Evolutionary conservation across 2,888 invertebrate species (phyloP).

Genomic region (Digitonthophagus gazella): DNA sequence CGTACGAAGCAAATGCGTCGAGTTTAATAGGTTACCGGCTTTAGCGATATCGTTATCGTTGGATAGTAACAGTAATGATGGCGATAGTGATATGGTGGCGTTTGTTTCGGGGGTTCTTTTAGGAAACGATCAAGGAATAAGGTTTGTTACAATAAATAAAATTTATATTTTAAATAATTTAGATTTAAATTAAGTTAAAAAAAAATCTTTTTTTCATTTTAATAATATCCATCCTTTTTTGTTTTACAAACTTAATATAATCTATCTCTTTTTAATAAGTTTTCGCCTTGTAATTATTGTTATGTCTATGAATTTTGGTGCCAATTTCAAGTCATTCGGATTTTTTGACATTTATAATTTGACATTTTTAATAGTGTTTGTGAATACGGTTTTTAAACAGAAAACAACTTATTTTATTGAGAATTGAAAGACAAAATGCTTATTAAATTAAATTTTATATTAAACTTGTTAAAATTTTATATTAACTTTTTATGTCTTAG

Average conservation of each 20-base stretch:
- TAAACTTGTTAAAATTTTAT: too few species aligned
- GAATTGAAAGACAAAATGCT: too few species aligned
- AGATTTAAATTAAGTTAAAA: constrained; percentile 3
- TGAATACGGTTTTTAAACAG: too few species aligned
- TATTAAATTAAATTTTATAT: too few species aligned
- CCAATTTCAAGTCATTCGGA: too few species aligned
- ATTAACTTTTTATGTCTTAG: too few species aligned
- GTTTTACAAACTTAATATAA: too few species aligned
- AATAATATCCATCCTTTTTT: too few species aligned
- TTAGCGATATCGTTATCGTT: constrained; percentile 81
- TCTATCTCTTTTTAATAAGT: neutral
- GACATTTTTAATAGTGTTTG: too few species aligned
- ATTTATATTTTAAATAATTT: neutral
- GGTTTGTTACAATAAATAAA: constrained; percentile 34
- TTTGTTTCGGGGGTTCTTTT: constrained; percentile 78
- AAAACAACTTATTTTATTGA: too few species aligned
- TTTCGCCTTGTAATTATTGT: neutral
- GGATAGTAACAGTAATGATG: constrained; percentile 53
- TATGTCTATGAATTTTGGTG: too few species aligned
- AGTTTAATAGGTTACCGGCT: constrained; percentile 86
- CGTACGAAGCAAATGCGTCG: constrained; percentile 84
- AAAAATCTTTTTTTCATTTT: neutral
- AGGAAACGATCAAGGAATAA: constrained; percentile 83
- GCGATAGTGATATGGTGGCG: constrained; percentile 50
- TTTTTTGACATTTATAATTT: too few species aligned